Conservation (phyloP, 2,797 vertebrate genomes). For the Microcaecilia unicolor region DNA sequence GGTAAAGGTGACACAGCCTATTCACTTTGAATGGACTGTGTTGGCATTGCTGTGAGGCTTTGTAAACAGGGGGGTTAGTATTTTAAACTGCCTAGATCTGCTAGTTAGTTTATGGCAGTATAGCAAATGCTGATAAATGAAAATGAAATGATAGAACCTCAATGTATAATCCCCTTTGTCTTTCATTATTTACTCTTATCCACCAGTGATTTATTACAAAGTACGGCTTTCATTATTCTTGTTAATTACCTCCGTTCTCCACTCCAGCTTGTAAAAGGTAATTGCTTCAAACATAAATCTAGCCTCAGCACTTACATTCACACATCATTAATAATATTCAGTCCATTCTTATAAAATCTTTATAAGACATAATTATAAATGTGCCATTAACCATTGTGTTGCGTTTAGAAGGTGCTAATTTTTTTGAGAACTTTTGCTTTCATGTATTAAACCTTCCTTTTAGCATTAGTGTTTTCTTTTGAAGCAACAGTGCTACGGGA, state of each 20-base stretch:
- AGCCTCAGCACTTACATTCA: constrained; percentile 19
- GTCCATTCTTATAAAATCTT: constrained; percentile 29
- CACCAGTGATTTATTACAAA: constrained; percentile 32
- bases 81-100: no score
- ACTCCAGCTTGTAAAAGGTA: constrained; percentile 32
- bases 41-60: no score
- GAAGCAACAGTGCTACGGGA: no score
- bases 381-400: background rate
- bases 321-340: constrained; percentile 20
- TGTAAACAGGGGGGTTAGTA: no score
- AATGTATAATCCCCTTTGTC: constrained; percentile 32
- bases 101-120: no score
- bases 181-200: constrained; percentile 42
- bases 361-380: constrained; percentile 14
- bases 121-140: no score
- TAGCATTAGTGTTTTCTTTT: no score
- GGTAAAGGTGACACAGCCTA: no score
- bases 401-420: background rate
- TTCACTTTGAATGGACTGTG: no score
- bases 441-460: no score
- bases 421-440: background rate
- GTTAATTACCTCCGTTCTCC: constrained; percentile 34
- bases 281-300: constrained; percentile 38
- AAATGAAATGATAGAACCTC: constrained; percentile 5
- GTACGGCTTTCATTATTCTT: constrained; percentile 34